Evolutionary conservation across 2,113 vertebrate species (phyloP), one percentile per base, ranked within the genome.

Genomic region (Callospermophilus lateralis): DNA sequence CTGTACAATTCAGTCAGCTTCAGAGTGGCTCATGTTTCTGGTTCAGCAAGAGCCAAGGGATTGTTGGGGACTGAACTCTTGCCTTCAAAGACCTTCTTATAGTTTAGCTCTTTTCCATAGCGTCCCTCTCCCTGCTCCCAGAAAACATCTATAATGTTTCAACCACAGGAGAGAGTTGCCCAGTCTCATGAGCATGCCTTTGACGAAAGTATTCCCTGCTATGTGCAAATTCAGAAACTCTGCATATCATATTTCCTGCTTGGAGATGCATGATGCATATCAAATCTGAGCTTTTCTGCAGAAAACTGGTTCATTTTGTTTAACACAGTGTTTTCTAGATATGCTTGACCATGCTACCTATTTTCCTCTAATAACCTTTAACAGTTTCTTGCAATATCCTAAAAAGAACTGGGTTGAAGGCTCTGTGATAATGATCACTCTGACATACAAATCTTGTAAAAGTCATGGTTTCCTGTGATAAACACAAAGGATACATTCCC

Each of bases 281-380:
- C 39, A 90, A 93, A 89, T 19, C 32, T 68, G 51, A 94, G 76
- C 45, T 90, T 96, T 97, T 96, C 80, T 80, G 48, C 19, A 78
- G 30, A 86, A 94, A 94, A 95, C 5, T 3, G 22, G 5, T 94
- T 91, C 39, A 61, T 97, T 98, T 96, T 92, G 39, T 90, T 96
- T 39, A 86, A 83, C 76, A 93, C 34, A 45, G 42, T 90, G 17
- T 72, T 94, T 94, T 89, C 78, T 81, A 89, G 32, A 45, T 95
- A 58, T 73, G 11, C 84, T 86, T 97, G 89, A 74, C 61, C 7
- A 65, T 37, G 61, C 61, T 89, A 32, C 37, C 17, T 48, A 30
- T 68, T 96, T 96, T 87, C 9, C 67, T 45, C 72, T 39, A 39
- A 58, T 65, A 94, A 95, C 17, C 6, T 77, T 88, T 95, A 85